These are phyloP conservation scores for Malurus alboscapulatus DNA, from an alignment of 2,113 vertebrate genomes.

Conservation along the genomic window DNA sequence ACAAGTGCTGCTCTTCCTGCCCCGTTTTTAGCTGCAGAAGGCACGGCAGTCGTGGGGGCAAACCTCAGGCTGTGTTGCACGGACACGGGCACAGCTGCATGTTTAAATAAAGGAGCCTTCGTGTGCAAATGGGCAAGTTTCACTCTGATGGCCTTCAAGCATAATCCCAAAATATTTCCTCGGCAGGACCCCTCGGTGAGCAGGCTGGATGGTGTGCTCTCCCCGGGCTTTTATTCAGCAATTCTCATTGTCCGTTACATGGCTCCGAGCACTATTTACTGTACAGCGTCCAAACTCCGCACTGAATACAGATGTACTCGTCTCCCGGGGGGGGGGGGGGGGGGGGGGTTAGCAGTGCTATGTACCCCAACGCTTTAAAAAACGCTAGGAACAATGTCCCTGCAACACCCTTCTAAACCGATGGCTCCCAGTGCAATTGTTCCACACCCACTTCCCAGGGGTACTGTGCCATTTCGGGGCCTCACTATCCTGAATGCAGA, in stretches of 20 bases:
- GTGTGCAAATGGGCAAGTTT: not conserved
- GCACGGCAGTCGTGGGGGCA: accelerated
- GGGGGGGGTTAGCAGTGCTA: not conserved
- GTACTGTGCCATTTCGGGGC: not conserved
- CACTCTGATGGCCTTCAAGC: not conserved
- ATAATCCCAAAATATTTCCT: not conserved
- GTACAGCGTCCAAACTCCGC: not conserved
- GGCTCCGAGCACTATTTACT: not conserved
- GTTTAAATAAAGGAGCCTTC: not conserved
- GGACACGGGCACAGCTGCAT: not conserved
- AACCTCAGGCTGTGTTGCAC: not conserved
- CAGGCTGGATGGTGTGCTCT: not conserved
- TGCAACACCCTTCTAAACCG: not conserved
- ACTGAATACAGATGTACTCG: not conserved
- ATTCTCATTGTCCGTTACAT: not conserved
- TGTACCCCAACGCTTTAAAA: not conserved
- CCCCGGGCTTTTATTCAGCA: not conserved
- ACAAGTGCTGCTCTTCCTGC: not conserved
- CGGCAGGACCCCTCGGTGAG: not conserved
- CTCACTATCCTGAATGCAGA: not conserved
- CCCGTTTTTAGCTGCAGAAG: not conserved
- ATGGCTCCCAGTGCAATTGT: not conserved
- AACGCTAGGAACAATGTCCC: not conserved
- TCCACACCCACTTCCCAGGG: not conserved
- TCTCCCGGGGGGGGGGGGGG: not conserved